A percentile compares a stretch with the other conserved stretches of the same genome.
These are phyloP conservation scores for Cydia fagiglandana DNA, from an alignment of 1,140 invertebrate species.

Conservation along the genomic window DNA sequence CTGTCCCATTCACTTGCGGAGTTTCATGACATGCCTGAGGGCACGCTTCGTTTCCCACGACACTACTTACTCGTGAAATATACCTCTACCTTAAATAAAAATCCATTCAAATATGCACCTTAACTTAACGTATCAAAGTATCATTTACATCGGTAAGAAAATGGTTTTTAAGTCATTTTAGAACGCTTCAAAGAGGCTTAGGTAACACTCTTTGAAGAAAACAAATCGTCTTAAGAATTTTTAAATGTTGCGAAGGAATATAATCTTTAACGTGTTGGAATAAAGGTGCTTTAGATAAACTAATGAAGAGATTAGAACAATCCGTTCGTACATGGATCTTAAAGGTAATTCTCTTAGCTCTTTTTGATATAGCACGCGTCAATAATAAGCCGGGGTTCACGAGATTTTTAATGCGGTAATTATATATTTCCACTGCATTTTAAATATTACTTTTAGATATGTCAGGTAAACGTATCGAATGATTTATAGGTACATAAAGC, in stretches of 20 bases:
- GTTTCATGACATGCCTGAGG: slow-evolving; percentile 51
- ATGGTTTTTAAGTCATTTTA: slow-evolving; percentile 32
- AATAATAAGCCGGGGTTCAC: slow-evolving; percentile 38
- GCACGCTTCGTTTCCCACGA: slow-evolving; percentile 54
- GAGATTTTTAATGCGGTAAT: neutral
- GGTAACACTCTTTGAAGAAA: slow-evolving; percentile 40
- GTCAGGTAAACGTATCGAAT: too few species aligned
- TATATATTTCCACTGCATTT: neutral
- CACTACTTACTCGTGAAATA: slow-evolving; percentile 38
- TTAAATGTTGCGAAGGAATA: slow-evolving; percentile 35
- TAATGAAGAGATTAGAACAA: slow-evolving; percentile 55
- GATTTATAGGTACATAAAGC: too few species aligned
- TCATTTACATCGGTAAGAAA: slow-evolving; percentile 12
- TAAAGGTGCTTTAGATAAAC: slow-evolving; percentile 39
- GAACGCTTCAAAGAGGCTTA: slow-evolving; percentile 29
- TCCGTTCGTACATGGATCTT: slow-evolving; percentile 45
- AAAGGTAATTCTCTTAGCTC: slow-evolving; percentile 48
- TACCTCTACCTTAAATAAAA: slow-evolving; percentile 25
- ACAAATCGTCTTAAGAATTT: slow-evolving; percentile 47
- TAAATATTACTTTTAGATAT: neutral
- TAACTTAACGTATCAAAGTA: slow-evolving; percentile 10
- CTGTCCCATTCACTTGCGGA: slow-evolving; percentile 54
- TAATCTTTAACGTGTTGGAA: slow-evolving; percentile 39
- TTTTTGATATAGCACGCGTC: slow-evolving; percentile 55
- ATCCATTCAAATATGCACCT: neutral